Evolutionary conservation across 2,113 vertebrate genomes (phyloP).

Genomic region (Centropristis striata): DNA sequence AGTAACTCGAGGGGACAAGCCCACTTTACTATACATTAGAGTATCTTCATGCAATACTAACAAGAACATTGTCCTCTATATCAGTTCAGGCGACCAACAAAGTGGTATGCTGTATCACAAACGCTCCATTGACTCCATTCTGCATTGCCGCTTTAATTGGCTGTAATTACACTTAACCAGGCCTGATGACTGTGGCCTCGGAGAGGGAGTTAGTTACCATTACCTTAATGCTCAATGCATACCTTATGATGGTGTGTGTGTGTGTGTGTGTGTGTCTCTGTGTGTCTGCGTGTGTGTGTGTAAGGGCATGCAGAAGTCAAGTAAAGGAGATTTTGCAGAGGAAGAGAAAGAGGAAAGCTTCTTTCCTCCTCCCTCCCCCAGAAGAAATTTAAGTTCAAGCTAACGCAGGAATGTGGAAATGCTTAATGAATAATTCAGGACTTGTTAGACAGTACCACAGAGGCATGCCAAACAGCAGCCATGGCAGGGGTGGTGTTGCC

Average conservation of each 20-base stretch:
- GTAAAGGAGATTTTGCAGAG: constrained; percentile 33
- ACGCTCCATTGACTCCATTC: constrained; percentile 51
- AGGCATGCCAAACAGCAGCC: constrained; percentile 59
- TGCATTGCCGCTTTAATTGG: constrained; percentile 58
- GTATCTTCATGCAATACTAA: constrained; percentile 18
- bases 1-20: constrained; percentile 8
- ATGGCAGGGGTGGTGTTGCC: constrained; percentile 48
- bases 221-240: constrained; percentile 43
- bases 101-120: constrained; percentile 12
- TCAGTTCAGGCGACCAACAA: constrained; percentile 16
- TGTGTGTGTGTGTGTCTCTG: background rate
- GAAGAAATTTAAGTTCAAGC: constrained; percentile 56
- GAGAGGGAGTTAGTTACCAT: constrained; percentile 57
- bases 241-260: background rate
- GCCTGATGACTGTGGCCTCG: constrained; percentile 60
- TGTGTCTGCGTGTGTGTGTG: background rate
- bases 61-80: constrained; percentile 27
- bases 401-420: constrained; percentile 63
- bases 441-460: constrained; percentile 40
- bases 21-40: constrained; percentile 37
- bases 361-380: background rate
- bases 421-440: constrained; percentile 75
- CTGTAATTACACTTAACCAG: constrained; percentile 71
- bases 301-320: constrained; percentile 5
- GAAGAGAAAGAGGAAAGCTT: constrained; percentile 30